Conservation (phyloP, 2,888 invertebrate genomes). For the Dinocampus coccinellae region DNA sequence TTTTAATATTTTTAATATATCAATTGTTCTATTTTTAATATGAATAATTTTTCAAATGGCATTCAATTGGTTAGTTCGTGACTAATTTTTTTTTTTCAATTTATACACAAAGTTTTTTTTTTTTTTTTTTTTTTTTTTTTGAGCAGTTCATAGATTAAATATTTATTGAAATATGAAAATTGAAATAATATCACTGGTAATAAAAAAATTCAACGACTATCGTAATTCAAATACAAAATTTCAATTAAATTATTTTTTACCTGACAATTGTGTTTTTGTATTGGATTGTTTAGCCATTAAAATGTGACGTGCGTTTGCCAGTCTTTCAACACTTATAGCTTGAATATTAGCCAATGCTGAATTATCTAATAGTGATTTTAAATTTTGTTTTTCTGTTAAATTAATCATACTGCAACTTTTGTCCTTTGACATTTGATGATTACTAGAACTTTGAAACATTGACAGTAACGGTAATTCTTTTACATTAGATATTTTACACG, state of each 20-base stretch:
- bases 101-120: too few species aligned
- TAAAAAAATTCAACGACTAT: not conserved
- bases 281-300: slow-evolving; percentile 42
- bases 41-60: not conserved
- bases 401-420: slow-evolving; percentile 63
- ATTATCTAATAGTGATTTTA: slow-evolving; percentile 52
- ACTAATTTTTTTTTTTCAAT: not conserved
- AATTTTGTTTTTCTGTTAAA: slow-evolving; percentile 56
- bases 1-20: not conserved
- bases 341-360: slow-evolving; percentile 54
- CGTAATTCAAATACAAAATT: not conserved
- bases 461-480: slow-evolving; percentile 63
- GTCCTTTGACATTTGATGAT: slow-evolving; percentile 48
- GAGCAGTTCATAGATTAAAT: too few species aligned
- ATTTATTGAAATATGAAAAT: too few species aligned
- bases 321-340: slow-evolving; percentile 56
- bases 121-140: too few species aligned
- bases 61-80: not conserved
- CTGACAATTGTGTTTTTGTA: not conserved
- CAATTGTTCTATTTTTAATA: not conserved
- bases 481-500: slow-evolving; percentile 47
- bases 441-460: slow-evolving; percentile 50
- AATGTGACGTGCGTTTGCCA: slow-evolving; percentile 57
- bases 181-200: too few species aligned
- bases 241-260: not conserved